Evolutionary conservation across 2,113 vertebrate genomes (phyloP).

Genomic region (Gnathonemus echidnorhynchus): DNA sequence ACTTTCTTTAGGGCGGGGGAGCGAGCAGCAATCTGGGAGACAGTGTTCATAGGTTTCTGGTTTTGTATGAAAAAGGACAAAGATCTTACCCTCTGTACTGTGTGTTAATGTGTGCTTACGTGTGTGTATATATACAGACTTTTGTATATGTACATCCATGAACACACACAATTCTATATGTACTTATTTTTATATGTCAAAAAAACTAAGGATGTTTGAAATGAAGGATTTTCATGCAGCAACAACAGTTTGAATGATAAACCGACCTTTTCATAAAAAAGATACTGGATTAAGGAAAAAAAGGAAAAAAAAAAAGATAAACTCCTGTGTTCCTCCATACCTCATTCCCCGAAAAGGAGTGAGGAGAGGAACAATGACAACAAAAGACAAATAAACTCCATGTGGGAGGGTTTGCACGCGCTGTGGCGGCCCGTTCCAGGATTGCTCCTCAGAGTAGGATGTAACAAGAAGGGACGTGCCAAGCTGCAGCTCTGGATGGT

Average conservation of each 20-base stretch:
- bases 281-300: constrained; percentile 34
- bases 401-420: not conserved
- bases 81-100: constrained; percentile 48
- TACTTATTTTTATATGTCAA: constrained; percentile 45
- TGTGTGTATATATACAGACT: constrained; percentile 33
- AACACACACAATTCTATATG: constrained; percentile 28
- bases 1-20: constrained; percentile 49
- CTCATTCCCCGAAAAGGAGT: constrained; percentile 9
- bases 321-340: constrained; percentile 42
- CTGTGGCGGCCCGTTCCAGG: not conserved
- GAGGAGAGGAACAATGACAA: not conserved
- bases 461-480: not conserved
- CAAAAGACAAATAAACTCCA: not conserved
- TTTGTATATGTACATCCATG: not conserved
- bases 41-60: constrained; percentile 22
- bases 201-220: constrained; percentile 33
- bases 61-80: constrained; percentile 49
- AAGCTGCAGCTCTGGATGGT: not conserved
- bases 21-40: constrained; percentile 51
- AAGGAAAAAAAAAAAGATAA: constrained; percentile 43
- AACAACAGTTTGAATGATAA: constrained; percentile 47
- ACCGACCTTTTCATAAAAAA: constrained; percentile 35
- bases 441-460: not conserved
- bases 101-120: constrained; percentile 56
- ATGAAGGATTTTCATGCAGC: constrained; percentile 57